Percentiles rank a stretch among this genome's conserved stretches.
Conservation (phyloP, 2,888 invertebrate species). For the Tenthredo mesomela region DNA sequence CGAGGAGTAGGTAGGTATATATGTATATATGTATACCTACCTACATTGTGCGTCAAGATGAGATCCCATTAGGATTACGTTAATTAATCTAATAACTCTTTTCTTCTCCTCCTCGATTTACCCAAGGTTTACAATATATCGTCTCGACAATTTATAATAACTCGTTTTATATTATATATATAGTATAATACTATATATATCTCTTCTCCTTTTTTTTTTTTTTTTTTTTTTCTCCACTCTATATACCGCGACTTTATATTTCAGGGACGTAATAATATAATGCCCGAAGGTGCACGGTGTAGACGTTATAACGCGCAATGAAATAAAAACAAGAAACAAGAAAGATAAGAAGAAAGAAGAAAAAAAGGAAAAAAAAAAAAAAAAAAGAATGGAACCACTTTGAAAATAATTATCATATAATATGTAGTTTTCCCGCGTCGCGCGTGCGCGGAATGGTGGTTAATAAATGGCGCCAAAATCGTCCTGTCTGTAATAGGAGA, state of each 20-base stretch:
- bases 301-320: not conserved
- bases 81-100: constrained; percentile 73
- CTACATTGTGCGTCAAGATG: constrained; percentile 74
- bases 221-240: constrained; percentile 29
- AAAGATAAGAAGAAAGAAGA: not conserved
- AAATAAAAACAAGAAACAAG: not conserved
- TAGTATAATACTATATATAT: no score
- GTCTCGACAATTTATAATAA: constrained; percentile 54
- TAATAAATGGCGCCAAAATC: constrained; percentile 72
- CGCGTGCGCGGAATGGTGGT: constrained; percentile 60
- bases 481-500: constrained; percentile 75
- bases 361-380: constrained; percentile 30
- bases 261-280: constrained; percentile 19
- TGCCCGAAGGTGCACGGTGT: not conserved
- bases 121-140: constrained; percentile 53
- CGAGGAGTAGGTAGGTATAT: not conserved
- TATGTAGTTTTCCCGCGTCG: not conserved
- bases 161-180: not conserved
- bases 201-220: not conserved
- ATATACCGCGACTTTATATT: not conserved
- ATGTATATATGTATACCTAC: no score
- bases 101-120: constrained; percentile 54
- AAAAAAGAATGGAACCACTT: constrained; percentile 39
- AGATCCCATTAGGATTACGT: constrained; percentile 75
- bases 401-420: not conserved